phyloP scores from a whole-genome alignment of 2,113 vertebrate species.

The Trachemys scripta region DNA sequence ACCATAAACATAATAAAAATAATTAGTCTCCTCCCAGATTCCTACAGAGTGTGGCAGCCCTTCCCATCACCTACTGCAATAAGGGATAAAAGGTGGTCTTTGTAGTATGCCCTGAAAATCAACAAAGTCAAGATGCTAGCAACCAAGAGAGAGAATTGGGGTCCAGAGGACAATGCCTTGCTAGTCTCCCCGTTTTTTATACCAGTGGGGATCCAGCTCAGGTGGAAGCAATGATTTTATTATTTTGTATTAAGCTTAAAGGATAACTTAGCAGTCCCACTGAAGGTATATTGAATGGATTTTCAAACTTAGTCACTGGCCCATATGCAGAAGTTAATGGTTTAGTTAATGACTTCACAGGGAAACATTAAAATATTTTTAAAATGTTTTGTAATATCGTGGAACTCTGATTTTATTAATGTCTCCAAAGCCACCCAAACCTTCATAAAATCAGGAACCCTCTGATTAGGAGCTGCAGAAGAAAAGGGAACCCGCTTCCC shows the following conservation, averaged over 20 bases:
- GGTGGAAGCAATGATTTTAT: neutral
- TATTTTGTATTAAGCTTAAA: neutral
- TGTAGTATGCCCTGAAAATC: neutral
- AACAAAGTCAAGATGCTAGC: neutral
- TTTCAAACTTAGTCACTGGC: neutral
- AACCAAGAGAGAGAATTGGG: fast-evolving
- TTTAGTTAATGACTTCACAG: neutral
- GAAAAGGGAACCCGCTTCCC: too few species aligned
- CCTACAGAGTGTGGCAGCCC: fast-evolving
- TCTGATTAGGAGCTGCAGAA: neutral
- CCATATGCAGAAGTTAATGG: neutral
- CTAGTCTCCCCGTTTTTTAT: fast-evolving
- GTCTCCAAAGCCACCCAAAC: neutral
- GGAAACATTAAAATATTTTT: neutral
- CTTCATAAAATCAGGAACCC: neutral
- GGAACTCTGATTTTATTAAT: neutral
- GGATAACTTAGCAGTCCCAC: neutral
- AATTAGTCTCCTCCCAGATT: fast-evolving
- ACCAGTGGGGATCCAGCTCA: fast-evolving
- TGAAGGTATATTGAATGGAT: fast-evolving
- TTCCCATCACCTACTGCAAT: fast-evolving
- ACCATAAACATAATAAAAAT: fast-evolving
- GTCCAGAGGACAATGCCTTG: neutral
- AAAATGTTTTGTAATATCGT: neutral
- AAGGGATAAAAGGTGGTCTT: neutral